A percentile compares a stretch with the other conserved stretches of the same genome.
phyloP scores from a whole-genome alignment of 1,140 invertebrate genomes.

The Pseudomyrmex concolor region DNA sequence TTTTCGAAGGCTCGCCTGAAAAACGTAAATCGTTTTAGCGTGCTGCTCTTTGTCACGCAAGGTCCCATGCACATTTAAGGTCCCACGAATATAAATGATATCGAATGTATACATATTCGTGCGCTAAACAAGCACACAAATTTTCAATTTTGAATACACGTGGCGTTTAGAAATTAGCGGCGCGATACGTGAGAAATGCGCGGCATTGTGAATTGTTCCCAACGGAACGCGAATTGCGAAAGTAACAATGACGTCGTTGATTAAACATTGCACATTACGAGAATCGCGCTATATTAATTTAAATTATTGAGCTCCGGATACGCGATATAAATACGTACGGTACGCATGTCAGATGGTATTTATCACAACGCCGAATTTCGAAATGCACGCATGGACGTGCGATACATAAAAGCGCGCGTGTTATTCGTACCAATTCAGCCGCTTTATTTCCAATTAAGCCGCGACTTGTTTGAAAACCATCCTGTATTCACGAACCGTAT shows the following conservation, averaged over 20 bases:
- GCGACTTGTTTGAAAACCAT: slow-evolving; percentile 23
- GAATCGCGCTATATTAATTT: slow-evolving; percentile 12
- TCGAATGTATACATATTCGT: no score
- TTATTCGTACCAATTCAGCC: slow-evolving; percentile 33
- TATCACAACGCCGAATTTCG: slow-evolving; percentile 12
- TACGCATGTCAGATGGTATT: neutral
- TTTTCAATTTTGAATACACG: no score
- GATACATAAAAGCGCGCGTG: slow-evolving; percentile 40
- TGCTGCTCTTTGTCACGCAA: slow-evolving; percentile 7
- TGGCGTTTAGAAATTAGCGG: neutral
- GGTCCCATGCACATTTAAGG: neutral
- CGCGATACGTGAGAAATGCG: neutral
- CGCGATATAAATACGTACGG: no score
- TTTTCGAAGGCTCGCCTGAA: slow-evolving; percentile 93
- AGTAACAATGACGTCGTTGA: neutral
- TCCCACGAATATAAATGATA: neutral
- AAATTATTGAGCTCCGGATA: slow-evolving; percentile 30
- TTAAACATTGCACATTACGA: slow-evolving; percentile 7
- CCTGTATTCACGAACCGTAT: slow-evolving; percentile 10
- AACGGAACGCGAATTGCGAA: neutral
- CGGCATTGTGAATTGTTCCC: neutral
- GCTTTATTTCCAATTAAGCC: slow-evolving; percentile 54
- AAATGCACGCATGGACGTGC: slow-evolving; percentile 2
- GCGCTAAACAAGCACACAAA: no score
- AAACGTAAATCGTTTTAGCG: neutral